Conservation (phyloP, 2,113 vertebrate species). For the Erythrocercus mccallii region DNA sequence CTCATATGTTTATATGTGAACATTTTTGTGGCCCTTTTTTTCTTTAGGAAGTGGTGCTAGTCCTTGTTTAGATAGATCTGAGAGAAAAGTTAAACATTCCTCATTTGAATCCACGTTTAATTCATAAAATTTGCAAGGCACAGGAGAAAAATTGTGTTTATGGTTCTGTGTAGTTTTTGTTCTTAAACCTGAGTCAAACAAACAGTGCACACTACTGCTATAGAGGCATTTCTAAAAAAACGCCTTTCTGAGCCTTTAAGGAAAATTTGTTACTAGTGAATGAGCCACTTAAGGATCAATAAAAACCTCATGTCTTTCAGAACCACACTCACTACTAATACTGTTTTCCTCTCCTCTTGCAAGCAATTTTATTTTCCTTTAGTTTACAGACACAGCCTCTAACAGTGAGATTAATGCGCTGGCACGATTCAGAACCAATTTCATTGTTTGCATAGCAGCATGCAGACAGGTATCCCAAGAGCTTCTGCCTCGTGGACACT, state of each 20-base stretch:
- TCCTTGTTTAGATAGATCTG: neutral
- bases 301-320: constrained; percentile 17
- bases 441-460: constrained; percentile 39
- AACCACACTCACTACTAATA: constrained; percentile 27
- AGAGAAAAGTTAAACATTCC: neutral
- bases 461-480: constrained; percentile 37
- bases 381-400: neutral
- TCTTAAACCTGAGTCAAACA: neutral
- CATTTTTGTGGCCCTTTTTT: neutral
- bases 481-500: constrained; percentile 29
- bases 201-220: neutral
- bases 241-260: neutral
- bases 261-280: constrained; percentile 10
- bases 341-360: neutral
- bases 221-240: neutral
- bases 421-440: neutral
- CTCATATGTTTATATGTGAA: no score
- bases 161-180: neutral
- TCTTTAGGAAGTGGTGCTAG: neutral
- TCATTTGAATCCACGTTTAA: neutral
- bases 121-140: neutral
- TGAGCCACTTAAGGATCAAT: constrained; percentile 50
- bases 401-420: constrained; percentile 32
- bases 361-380: neutral
- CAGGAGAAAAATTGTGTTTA: neutral